These are phyloP conservation scores for Pongo abelii DNA, from an alignment of 2,113 vertebrate species.

Conservation along the genomic window DNA sequence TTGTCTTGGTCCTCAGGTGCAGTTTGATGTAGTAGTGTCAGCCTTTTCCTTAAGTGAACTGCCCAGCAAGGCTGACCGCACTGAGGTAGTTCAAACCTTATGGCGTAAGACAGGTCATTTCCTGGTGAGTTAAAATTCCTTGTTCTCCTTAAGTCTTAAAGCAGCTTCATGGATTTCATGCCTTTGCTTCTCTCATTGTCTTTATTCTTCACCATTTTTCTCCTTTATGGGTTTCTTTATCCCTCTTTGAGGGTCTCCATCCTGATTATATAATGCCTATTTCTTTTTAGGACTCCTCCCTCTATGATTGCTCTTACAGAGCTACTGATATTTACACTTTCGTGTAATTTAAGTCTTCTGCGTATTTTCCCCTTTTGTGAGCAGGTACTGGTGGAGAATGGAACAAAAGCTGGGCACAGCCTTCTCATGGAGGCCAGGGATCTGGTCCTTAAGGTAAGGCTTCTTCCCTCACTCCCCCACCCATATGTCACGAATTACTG, in stretches of 20 bases:
- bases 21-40: conserved; percentile 89
- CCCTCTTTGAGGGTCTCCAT: background rate
- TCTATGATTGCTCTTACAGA: background rate
- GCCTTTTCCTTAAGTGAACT: conserved; percentile 92
- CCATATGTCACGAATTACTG: background rate
- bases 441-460: conserved; percentile 83
- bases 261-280: background rate
- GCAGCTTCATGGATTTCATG: background rate
- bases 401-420: conserved; percentile 91
- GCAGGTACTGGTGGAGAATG: conserved; percentile 92
- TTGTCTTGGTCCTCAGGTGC: conserved; percentile 83
- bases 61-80: conserved; percentile 77
- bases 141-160: background rate
- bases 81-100: conserved; percentile 83
- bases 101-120: conserved; percentile 92
- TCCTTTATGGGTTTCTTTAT: background rate
- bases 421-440: conserved; percentile 93
- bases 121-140: conserved; percentile 84
- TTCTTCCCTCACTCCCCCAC: background rate
- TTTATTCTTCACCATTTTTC: background rate
- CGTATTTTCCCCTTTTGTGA: background rate
- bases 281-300: background rate
- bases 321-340: background rate
- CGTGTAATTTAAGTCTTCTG: background rate
- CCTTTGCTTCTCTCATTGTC: background rate